A percentile compares a stretch with the other conserved stretches of the same genome.
These are phyloP conservation scores for Sebastes miniatus DNA, from an alignment of 2,797 vertebrate species.

Conservation along the genomic window DNA sequence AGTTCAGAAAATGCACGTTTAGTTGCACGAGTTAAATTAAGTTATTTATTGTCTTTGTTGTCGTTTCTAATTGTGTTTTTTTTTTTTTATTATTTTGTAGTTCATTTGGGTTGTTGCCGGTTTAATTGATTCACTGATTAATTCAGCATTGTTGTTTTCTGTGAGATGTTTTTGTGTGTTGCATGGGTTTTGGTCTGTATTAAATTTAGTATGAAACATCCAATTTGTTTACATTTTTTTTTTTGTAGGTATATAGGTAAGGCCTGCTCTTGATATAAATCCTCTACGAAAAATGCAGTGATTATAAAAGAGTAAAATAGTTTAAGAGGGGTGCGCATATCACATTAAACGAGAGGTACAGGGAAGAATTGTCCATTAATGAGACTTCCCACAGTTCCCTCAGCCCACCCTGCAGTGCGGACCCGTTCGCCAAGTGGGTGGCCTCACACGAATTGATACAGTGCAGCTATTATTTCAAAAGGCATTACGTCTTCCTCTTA, in stretches of 20 bases:
- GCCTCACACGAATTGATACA: constrained; percentile 59
- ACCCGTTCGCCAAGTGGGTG: constrained; percentile 61
- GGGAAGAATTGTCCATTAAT: constrained; percentile 50
- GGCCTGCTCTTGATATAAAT: neutral
- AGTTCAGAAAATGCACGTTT: neutral
- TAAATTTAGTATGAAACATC: constrained; percentile 50
- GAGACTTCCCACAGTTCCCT: constrained; percentile 61
- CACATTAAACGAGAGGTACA: constrained; percentile 36
- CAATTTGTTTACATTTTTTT: constrained; percentile 1
- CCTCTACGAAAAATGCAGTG: neutral
- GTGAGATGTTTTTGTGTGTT: constrained; percentile 9
- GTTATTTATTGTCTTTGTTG: constrained; percentile 26
- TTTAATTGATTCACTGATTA: constrained; percentile 18
- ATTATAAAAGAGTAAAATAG: constrained; percentile 26
- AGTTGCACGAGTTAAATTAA: constrained; percentile 12
- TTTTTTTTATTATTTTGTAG: neutral
- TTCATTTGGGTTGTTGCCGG: constrained; percentile 5
- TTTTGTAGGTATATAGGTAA: constrained; percentile 5
- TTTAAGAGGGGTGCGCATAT: constrained; percentile 20
- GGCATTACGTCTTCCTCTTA: constrained; percentile 64
- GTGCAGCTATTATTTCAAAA: constrained; percentile 71
- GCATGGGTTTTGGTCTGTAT: constrained; percentile 29
- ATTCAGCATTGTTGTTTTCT: constrained; percentile 6
- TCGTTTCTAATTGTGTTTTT: constrained; percentile 13
- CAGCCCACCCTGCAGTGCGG: constrained; percentile 50